These are phyloP conservation scores for Apamea epomidion DNA, from an alignment of 2,888 invertebrate genomes.

Conservation along the genomic window DNA sequence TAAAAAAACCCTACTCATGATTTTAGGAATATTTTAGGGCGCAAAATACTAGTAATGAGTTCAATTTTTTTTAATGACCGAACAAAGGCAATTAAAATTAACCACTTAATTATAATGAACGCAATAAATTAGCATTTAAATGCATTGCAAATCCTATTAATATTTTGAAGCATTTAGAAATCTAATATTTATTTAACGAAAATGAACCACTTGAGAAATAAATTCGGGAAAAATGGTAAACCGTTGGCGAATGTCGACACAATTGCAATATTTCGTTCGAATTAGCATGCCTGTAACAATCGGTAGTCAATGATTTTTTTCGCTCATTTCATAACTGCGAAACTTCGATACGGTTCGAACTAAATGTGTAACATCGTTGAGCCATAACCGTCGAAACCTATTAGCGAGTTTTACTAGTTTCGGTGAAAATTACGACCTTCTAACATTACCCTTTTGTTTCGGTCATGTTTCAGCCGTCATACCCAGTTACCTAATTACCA, in stretches of 20 bases:
- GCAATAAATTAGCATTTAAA: not conserved
- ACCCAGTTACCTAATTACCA: slow-evolving; percentile 11
- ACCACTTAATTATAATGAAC: slow-evolving; percentile 1
- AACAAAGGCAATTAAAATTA: not conserved
- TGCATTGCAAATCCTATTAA: not conserved
- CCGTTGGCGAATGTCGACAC: slow-evolving; percentile 74
- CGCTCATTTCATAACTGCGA: slow-evolving; percentile 81
- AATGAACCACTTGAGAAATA: slow-evolving; percentile 10
- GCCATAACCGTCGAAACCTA: slow-evolving; percentile 81
- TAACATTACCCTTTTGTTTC: slow-evolving; percentile 21
- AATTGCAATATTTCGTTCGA: slow-evolving; percentile 73
- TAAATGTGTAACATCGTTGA: slow-evolving; percentile 87
- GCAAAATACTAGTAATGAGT: not conserved
- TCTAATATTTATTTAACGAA: not conserved
- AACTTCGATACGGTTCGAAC: slow-evolving; percentile 85
- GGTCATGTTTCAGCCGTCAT: not conserved
- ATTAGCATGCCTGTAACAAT: slow-evolving; percentile 86
- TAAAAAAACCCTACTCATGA: not conserved
- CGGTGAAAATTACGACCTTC: slow-evolving; percentile 41
- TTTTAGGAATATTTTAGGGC: not conserved
- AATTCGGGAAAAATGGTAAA: slow-evolving; percentile 54
- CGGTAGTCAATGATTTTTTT: slow-evolving; percentile 80
- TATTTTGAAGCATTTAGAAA: not conserved
- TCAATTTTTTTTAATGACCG: not conserved
- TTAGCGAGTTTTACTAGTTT: slow-evolving; percentile 71